Percentiles rank a stretch among this genome's conserved stretches.
Conservation (phyloP, 2,113 vertebrate species). For the Syrrhaptes paradoxus region DNA sequence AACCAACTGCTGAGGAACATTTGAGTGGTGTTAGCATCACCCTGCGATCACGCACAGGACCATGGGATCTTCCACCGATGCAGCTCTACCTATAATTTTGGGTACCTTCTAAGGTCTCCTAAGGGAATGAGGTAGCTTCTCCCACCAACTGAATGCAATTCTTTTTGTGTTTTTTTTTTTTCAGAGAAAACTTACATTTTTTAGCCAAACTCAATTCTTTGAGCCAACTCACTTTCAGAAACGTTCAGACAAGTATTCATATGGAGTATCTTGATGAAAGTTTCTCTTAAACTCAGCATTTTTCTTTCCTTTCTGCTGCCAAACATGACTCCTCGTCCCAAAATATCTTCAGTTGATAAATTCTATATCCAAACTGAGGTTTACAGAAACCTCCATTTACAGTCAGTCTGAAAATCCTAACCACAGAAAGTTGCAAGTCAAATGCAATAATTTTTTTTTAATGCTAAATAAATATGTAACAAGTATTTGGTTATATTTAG, state of each 20-base stretch:
- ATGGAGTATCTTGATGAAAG: background rate
- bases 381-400: background rate
- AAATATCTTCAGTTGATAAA: background rate
- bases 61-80: background rate
- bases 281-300: background rate
- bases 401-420: background rate
- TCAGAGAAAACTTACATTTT: background rate
- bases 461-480: background rate
- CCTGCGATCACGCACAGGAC: background rate
- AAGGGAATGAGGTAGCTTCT: background rate
- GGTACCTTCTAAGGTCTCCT: background rate
- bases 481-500: conserved; percentile 16
- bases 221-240: background rate
- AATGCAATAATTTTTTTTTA: background rate
- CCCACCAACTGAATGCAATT: background rate
- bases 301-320: background rate
- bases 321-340: background rate
- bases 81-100: background rate
- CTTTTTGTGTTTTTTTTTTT: background rate
- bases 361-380: background rate
- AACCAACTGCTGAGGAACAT: background rate
- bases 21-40: background rate
- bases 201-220: background rate
- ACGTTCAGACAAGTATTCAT: background rate
- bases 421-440: background rate